phyloP scores from a whole-genome alignment of 1,140 invertebrate species.

The Lordiphosa collinella region DNA sequence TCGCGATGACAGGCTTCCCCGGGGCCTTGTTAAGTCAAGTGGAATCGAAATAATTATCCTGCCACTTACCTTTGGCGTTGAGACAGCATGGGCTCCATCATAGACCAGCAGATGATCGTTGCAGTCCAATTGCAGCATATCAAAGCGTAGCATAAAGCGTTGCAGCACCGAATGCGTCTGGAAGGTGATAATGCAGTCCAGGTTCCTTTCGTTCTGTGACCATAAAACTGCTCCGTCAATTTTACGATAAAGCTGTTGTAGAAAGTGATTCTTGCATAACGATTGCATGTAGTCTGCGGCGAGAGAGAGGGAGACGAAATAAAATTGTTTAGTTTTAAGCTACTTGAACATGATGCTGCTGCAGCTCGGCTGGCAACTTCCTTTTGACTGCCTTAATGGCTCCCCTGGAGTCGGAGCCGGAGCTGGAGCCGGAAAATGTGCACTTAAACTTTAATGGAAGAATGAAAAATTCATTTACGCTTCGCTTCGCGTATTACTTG shows the following conservation, averaged over 20 bases:
- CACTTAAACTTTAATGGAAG: constrained; percentile 77
- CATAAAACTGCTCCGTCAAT: constrained; percentile 93
- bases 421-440: constrained; percentile 71
- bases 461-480: constrained; percentile 78
- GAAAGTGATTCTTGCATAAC: constrained; percentile 92
- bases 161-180: constrained; percentile 96
- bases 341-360: background rate
- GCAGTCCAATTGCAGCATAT: constrained; percentile 89
- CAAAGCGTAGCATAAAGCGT: constrained; percentile 95
- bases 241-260: constrained; percentile 91
- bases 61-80: constrained; percentile 88
- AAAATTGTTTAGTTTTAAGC: constrained; percentile 14
- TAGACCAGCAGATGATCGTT: constrained; percentile 96
- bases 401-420: background rate
- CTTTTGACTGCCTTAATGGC: constrained; percentile 32
- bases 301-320: constrained; percentile 11
- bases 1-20: background rate
- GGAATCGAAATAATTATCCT: background rate
- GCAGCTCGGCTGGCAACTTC: constrained; percentile 1
- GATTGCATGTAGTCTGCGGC: constrained; percentile 91
- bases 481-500: constrained; percentile 64
- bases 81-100: constrained; percentile 93
- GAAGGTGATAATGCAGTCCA: constrained; percentile 94
- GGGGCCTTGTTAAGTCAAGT: too few species aligned
- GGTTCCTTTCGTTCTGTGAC: constrained; percentile 92